Base-by-base conservation (phyloP, 2,888 invertebrate species). In the Spilosoma lubricipeda region DNA sequence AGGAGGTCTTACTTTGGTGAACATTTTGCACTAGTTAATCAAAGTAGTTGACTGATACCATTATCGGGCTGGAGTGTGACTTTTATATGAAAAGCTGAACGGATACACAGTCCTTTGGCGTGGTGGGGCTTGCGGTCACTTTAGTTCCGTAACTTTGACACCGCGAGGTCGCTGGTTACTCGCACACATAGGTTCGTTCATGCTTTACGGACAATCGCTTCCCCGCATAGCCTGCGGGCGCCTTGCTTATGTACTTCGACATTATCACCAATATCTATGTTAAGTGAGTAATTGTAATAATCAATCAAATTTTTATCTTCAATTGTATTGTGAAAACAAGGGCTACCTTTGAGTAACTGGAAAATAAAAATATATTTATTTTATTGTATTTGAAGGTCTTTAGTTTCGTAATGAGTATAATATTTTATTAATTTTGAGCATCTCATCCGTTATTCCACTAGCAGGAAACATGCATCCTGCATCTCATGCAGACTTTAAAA, bases 141-240 rank as follows among this genome's bases (percentile, higher is more conserved):
- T 90, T 82, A 94, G 95, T 95, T 95, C 95, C 95, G 95, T 94
- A 95, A 95, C 92, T 95, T 95, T 95, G 95, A 95, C 95, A 95
- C 92, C 90, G 90, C 95, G 95, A 95, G 95, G 95, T 95, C 95
- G 90, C 87, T 85, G 80, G 78, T 81, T 82, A 77, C 83, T 85
- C 88, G 90, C 91, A 92, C 92, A 91, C 92, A 91, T 90, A 90
- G 89, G 89, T 87, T 85, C 86, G 86, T 82, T 85, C 88, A 90
- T 92, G 89, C 89, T 87, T 90, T 87, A 89, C 85, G 85, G 85
- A 84, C 86, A 84, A 87, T 88, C 90, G 88, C 87, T 87, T 88
- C 86, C 87, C 87, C 73, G 80, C 82, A 78, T 80, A 67, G 83
- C 80, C 77, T 77, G 79, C 80, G 75, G 79, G 79, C 80, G 79